Base-by-base conservation (phyloP, 2,113 vertebrate species). In the Thymallus thymallus region DNA sequence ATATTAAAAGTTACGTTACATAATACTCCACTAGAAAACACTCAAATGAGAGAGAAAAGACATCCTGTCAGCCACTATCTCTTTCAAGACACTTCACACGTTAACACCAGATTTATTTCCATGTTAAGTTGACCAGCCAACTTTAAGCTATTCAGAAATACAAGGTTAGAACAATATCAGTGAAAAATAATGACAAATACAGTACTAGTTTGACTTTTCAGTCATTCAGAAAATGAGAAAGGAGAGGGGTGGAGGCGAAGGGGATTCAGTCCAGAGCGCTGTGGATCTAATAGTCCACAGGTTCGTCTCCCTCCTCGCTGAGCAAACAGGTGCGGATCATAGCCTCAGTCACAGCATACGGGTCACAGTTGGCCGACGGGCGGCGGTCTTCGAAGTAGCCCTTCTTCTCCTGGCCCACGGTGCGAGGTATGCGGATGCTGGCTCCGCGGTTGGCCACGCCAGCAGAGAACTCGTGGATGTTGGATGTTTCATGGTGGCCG, bases 351-450 rank as follows among this genome's bases (percentile, higher is more conserved):
- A 99, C 96, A 0, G 92, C 91, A 0, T 95, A 99, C 0, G 97
- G 97, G 84, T 98, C 96, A 0, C 97, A 99, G 90, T 99, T 99
- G 91, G 97, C 97, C 0, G 97, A 98, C 0, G 98, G 97, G 30
- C 96, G 95, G 46, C 97, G 95, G 88, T 98, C 98, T 90, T 99
- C 97, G 0, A 99, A 98, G 93, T 99, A 99, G 70, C 97, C 98
- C 77, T 89, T 95, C 91, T 95, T 95, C 80, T 98, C 96, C 41
- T 98, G 96, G 87, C 97, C 97, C 0, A 98, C 96, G 0, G 58
- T 90, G 46, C 96, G 92, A 5, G 97, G 97, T 79, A 99, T 99
- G 81, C 96, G 96, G 88, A 99, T 99, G 91, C 97, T 98, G 80
- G 97, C 96, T 0, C 95, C 92, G 0, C 97, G 95, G 91, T 99